Percentiles rank a stretch among this genome's conserved stretches.
phyloP scores from a whole-genome alignment of 2,113 vertebrate species.

The Aldabrachelys gigantea region DNA sequence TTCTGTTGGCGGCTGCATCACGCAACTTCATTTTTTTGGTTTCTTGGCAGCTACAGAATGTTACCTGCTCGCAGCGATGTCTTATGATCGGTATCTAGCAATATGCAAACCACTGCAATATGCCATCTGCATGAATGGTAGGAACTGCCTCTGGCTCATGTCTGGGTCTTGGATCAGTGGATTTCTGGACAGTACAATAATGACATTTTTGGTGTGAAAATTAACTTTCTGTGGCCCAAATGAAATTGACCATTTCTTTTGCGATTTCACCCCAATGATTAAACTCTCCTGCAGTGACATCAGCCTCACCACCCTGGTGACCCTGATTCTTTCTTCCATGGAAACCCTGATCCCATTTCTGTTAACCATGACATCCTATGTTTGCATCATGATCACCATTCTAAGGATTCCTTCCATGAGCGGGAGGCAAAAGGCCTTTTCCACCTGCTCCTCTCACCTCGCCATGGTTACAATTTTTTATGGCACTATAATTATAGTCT shows the following conservation, averaged over 20 bases:
- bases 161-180: not conserved
- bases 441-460: no score
- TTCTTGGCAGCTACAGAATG: not conserved
- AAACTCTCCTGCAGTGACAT: not conserved
- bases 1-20: not conserved
- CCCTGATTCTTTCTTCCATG: not conserved
- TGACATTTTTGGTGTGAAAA: not conserved
- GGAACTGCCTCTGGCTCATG: not conserved
- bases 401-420: no score
- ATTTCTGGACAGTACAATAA: not conserved
- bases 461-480: no score
- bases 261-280: not conserved
- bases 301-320: not conserved
- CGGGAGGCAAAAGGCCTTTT: no score
- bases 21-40: not conserved
- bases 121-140: not conserved
- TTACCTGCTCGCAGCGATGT: not conserved
- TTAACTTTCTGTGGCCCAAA: not conserved
- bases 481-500: no score
- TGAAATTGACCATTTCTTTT: not conserved
- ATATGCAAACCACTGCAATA: not conserved
- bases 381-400: no score
- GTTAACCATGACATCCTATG: not conserved
- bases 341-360: slow-evolving; percentile 35
- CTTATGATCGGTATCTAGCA: not conserved